Evolutionary conservation across 1,140 invertebrate species (phyloP).

Genomic region (Heliothis subflexa): DNA sequence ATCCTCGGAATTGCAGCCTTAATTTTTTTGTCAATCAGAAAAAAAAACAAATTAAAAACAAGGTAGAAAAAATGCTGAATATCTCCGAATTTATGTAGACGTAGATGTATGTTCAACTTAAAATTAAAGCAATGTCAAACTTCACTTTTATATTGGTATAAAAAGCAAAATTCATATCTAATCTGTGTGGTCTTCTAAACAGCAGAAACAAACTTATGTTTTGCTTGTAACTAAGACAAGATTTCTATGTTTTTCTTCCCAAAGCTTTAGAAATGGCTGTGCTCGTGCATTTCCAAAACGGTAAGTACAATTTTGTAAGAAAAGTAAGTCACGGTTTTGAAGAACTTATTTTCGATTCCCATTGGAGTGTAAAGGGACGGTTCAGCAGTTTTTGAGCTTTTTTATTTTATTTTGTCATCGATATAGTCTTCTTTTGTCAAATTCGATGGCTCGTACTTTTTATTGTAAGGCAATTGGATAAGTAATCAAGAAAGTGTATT

Average conservation of each 20-base stretch:
- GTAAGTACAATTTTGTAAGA: conserved; percentile 43
- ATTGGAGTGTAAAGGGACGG: conserved; percentile 70
- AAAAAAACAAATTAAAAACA: too few relatives aligned
- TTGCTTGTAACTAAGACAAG: conserved; percentile 45
- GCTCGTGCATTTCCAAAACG: conserved; percentile 3
- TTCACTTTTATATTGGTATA: background rate
- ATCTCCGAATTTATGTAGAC: too few relatives aligned
- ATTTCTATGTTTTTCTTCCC: background rate
- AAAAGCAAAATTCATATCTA: conserved; percentile 49
- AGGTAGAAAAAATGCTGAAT: too few relatives aligned
- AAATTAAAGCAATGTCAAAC: background rate
- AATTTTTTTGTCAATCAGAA: too few relatives aligned
- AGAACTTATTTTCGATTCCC: conserved; percentile 64
- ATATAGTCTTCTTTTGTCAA: conserved; percentile 40
- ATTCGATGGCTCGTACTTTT: conserved; percentile 26
- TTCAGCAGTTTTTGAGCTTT: conserved; percentile 63
- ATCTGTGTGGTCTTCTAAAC: conserved; percentile 60
- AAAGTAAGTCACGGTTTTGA: conserved; percentile 73
- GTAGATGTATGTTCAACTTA: background rate
- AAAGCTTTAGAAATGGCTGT: conserved; percentile 10
- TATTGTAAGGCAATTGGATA: conserved; percentile 33
- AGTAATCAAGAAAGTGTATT: conserved; percentile 45
- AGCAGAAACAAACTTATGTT: conserved; percentile 12
- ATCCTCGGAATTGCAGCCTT: too few relatives aligned
- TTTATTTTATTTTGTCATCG: conserved; percentile 50